A percentile compares a stretch with the other conserved stretches of the same genome.
Conservation (phyloP, 2,113 vertebrate species). For the Helogale parvula region DNA sequence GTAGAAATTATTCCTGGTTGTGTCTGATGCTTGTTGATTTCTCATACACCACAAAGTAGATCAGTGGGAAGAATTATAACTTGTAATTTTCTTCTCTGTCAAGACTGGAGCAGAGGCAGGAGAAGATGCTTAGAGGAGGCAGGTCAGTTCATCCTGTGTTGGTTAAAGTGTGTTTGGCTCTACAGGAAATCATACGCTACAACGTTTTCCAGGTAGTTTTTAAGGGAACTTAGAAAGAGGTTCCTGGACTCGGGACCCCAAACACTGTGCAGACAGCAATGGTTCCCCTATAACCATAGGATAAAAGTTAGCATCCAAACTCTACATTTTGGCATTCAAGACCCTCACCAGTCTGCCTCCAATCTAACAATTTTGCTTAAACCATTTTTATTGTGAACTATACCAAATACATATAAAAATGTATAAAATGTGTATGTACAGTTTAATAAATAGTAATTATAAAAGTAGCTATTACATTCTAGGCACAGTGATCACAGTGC, state of each 20-base stretch:
- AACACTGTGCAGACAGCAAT: neutral
- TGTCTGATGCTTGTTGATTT: neutral
- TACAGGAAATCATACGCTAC: neutral
- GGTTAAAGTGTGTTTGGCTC: neutral
- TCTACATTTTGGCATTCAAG: neutral
- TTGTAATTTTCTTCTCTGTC: neutral
- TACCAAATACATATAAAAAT: neutral
- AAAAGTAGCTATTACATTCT: conserved; percentile 36
- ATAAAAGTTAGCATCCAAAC: neutral
- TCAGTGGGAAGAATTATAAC: neutral
- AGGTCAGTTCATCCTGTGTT: neutral
- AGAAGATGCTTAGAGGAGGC: neutral
- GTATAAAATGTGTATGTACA: neutral
- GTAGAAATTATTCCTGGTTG: neutral
- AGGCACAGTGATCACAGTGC: neutral
- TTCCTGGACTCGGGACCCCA: neutral
- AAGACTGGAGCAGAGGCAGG: neutral
- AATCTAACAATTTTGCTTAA: neutral
- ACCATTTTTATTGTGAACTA: neutral
- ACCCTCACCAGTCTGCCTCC: neutral
- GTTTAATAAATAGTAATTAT: neutral
- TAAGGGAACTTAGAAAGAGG: neutral
- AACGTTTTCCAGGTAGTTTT: conserved; percentile 27
- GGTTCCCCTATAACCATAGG: neutral
- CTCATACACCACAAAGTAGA: neutral